Percentiles rank a stretch among this genome's conserved stretches.
These are phyloP conservation scores for Phaenicophaeus curvirostris DNA, from an alignment of 2,797 vertebrate genomes.

Conservation along the genomic window DNA sequence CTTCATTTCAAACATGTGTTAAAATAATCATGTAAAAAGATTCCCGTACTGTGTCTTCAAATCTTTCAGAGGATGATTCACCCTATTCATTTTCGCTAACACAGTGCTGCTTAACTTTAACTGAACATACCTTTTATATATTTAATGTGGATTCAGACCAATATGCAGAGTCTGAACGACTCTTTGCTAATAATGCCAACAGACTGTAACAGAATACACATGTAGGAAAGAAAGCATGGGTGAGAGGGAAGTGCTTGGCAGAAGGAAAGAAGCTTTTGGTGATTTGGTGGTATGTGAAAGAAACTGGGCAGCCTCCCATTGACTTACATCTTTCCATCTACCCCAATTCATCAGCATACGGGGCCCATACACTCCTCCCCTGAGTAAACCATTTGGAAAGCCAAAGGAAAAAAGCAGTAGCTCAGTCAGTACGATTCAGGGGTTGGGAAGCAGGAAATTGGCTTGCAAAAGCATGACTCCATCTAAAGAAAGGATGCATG, in stretches of 20 bases:
- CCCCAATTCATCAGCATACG: not conserved
- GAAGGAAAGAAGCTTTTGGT: not conserved
- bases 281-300: constrained; percentile 29
- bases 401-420: constrained; percentile 18
- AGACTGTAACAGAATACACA: constrained; percentile 52
- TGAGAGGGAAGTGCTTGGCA: constrained; percentile 31
- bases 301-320: constrained; percentile 13
- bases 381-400: not conserved
- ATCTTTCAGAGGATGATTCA: constrained; percentile 69
- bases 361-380: not conserved
- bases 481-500: not conserved
- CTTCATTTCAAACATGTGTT: constrained; percentile 65
- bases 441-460: not conserved
- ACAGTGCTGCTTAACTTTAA: constrained; percentile 35
- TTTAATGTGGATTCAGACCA: constrained; percentile 46
- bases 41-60: constrained; percentile 52
- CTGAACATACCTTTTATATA: constrained; percentile 12
- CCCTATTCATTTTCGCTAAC: constrained; percentile 62
- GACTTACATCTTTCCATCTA: not conserved
- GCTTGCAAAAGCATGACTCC: not conserved
- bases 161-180: constrained; percentile 1
- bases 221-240: constrained; percentile 9
- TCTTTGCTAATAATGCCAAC: constrained; percentile 48
- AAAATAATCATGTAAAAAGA: constrained; percentile 72
- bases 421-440: not conserved